A percentile compares a stretch with the other conserved stretches of the same genome.
phyloP scores from a whole-genome alignment of 2,888 invertebrate genomes.

The Macrosiphum euphorbiae region DNA sequence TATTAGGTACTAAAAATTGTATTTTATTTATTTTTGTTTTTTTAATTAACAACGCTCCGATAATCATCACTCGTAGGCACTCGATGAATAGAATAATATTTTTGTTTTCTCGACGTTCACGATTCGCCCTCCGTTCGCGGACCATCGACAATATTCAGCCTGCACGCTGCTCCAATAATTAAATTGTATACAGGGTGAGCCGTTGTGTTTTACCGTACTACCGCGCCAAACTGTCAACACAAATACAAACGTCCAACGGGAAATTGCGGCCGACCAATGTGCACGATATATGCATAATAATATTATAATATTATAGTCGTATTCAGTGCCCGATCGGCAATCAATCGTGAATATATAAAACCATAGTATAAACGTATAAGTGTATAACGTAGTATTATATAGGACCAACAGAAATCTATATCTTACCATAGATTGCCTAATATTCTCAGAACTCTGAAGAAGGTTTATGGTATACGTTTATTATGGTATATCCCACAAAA shows the following conservation, averaged over 20 bases:
- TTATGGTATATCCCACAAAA: background rate
- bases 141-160: background rate
- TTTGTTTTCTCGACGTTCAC: background rate
- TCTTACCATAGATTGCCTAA: background rate
- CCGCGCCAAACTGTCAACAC: background rate
- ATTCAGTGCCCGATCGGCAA: background rate
- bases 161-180: background rate
- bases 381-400: background rate
- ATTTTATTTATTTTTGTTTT: background rate
- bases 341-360: background rate
- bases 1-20: background rate
- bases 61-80: background rate
- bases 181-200: background rate
- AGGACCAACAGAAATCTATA: background rate
- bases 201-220: background rate
- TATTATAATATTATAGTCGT: background rate
- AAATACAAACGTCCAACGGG: background rate
- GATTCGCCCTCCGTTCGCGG: background rate
- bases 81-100: background rate
- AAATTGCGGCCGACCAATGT: background rate
- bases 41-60: conserved; percentile 57
- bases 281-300: background rate
- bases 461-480: too few relatives aligned
- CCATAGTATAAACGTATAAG: too few relatives aligned
- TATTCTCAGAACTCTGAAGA: background rate